These are phyloP conservation scores for Caranx melampygus DNA, from an alignment of 2,113 vertebrate genomes.

Conservation along the genomic window DNA sequence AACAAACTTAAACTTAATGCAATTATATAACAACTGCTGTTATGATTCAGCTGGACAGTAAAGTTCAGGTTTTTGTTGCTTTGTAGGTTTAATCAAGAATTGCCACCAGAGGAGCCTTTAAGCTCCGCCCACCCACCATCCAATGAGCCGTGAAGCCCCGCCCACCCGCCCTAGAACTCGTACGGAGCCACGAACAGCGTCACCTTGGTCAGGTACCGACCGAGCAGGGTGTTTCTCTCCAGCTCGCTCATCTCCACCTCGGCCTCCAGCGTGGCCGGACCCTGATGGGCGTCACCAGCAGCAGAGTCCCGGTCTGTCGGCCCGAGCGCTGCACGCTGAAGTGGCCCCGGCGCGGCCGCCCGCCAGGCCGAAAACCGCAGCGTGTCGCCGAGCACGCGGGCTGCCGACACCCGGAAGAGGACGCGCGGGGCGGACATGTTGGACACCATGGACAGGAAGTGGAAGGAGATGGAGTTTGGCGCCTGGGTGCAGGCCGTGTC, in stretches of 20 bases:
- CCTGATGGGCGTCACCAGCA: conserved; percentile 82
- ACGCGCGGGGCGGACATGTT: conserved; percentile 84
- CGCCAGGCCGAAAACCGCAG: conserved; percentile 84
- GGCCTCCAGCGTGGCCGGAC: conserved; percentile 83
- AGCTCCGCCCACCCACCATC: too few relatives aligned
- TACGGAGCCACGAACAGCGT: conserved; percentile 85
- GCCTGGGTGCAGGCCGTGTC: conserved; percentile 83
- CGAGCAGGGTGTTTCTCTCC: conserved; percentile 81
- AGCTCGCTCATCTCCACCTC: conserved; percentile 91
- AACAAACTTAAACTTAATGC: too few relatives aligned
- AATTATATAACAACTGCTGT: not conserved
- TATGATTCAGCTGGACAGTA: not conserved
- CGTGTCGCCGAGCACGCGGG: conserved; percentile 81
- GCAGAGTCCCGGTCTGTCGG: conserved; percentile 84
- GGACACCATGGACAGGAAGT: conserved; percentile 87
- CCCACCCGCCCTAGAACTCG: conserved; percentile 70
- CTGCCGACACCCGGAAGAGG: conserved; percentile 88
- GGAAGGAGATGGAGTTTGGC: conserved; percentile 88
- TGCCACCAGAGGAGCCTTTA: too few relatives aligned
- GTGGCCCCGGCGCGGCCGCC: conserved; percentile 61
- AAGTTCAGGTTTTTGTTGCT: not conserved
- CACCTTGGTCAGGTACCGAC: conserved; percentile 88
- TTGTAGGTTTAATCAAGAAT: too few relatives aligned
- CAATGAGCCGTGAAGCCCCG: not conserved
- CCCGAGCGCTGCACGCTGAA: conserved; percentile 83